phyloP scores from a whole-genome alignment of 1,140 invertebrate species.

The Heliothis virescens region DNA sequence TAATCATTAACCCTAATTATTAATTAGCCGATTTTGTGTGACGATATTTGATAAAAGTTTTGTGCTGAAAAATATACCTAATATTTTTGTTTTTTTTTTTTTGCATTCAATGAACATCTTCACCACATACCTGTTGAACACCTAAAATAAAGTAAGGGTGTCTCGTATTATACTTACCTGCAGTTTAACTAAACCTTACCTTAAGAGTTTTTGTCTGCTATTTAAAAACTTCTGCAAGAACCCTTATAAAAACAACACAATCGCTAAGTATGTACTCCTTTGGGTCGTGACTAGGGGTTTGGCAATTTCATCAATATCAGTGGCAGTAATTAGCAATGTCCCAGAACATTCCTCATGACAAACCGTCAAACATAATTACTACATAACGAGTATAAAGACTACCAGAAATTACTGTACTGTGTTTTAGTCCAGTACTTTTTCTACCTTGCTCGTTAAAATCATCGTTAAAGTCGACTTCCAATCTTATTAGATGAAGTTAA shows the following conservation, averaged over 20 bases:
- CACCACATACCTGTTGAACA: too few relatives aligned
- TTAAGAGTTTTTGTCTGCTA: too few relatives aligned
- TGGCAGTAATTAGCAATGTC: not conserved
- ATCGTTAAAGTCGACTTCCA: not conserved
- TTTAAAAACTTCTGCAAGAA: too few relatives aligned
- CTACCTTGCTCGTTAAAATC: not conserved
- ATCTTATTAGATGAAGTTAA: not conserved
- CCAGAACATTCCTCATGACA: not conserved
- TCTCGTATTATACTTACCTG: too few relatives aligned
- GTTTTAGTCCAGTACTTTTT: not conserved
- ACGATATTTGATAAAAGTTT: not conserved
- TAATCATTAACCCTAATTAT: conserved; percentile 43
- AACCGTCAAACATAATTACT: not conserved
- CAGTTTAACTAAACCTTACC: too few relatives aligned
- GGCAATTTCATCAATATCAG: not conserved
- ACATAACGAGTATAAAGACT: not conserved
- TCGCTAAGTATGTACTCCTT: too few relatives aligned
- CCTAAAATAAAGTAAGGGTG: too few relatives aligned
- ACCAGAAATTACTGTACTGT: not conserved
- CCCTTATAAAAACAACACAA: too few relatives aligned
- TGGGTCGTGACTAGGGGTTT: too few relatives aligned
- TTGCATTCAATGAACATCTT: too few relatives aligned
- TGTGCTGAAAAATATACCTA: not conserved
- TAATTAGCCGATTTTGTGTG: conserved; percentile 11
- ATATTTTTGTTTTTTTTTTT: not conserved